A percentile compares a stretch with the other conserved stretches of the same genome.
Conservation (phyloP, 2,113 vertebrate genomes). For the Perca schrenkii region DNA sequence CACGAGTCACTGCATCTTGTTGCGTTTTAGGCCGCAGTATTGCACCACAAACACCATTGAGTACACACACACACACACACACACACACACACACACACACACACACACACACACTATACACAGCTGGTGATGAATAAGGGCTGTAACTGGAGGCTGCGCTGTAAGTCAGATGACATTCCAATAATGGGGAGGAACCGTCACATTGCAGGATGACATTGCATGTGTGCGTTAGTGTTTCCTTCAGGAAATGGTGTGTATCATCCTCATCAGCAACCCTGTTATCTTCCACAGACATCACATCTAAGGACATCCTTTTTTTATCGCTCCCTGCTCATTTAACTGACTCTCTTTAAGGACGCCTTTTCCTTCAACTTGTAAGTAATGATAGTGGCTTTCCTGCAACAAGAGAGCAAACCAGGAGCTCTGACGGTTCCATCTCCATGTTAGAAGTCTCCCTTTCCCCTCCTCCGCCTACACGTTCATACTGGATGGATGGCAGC, state of each 20-base stretch:
- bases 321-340: slow-evolving; percentile 51
- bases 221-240: slow-evolving; percentile 35
- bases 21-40: slow-evolving; percentile 33
- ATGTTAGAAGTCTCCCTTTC: neutral
- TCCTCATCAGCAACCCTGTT: slow-evolving; percentile 56
- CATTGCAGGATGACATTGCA: slow-evolving; percentile 24
- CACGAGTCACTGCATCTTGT: slow-evolving; percentile 34
- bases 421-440: slow-evolving; percentile 7
- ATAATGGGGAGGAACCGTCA: slow-evolving; percentile 48
- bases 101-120: neutral
- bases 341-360: slow-evolving; percentile 29
- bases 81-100: neutral
- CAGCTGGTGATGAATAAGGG: slow-evolving; percentile 61
- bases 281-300: slow-evolving; percentile 58
- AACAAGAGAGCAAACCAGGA: slow-evolving; percentile 9
- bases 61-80: neutral
- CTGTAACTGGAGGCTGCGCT: slow-evolving; percentile 44
- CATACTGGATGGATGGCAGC: slow-evolving; percentile 51
- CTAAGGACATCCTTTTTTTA: slow-evolving; percentile 37
- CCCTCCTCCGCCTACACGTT: slow-evolving; percentile 17
- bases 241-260: slow-evolving; percentile 38
- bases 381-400: slow-evolving; percentile 61
- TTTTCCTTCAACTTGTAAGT: slow-evolving; percentile 37
- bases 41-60: slow-evolving; percentile 43
- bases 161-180: slow-evolving; percentile 65